Conservation (phyloP, 2,113 vertebrate species). For the Pitta sordida region DNA sequence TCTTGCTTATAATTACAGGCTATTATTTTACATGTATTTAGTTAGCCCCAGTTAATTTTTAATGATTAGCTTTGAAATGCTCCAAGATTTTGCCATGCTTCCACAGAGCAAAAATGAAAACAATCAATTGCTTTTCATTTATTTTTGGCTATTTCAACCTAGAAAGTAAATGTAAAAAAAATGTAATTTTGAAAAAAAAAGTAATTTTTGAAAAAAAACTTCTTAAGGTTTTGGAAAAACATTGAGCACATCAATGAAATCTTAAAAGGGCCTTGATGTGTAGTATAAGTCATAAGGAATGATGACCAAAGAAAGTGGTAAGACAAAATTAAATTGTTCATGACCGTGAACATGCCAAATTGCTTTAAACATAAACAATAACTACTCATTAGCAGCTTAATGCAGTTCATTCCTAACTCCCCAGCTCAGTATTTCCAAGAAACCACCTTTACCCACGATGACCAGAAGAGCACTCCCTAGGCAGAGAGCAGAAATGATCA, state of each 20-base stretch:
- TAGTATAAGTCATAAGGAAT: neutral
- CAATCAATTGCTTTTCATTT: neutral
- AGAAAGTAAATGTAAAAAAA: neutral
- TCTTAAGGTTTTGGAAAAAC: neutral
- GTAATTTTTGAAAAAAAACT: neutral
- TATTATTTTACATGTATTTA: neutral
- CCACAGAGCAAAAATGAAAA: neutral
- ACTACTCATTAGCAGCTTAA: neutral
- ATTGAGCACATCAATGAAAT: neutral
- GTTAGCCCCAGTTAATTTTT: neutral
- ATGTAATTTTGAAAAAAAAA: neutral
- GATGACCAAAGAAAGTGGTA: neutral
- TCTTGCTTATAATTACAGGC: neutral
- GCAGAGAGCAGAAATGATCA: neutral
- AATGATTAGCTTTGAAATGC: neutral
- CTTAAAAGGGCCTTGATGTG: neutral
- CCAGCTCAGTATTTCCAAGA: constrained; percentile 6
- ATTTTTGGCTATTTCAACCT: neutral
- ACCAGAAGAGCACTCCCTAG: neutral
- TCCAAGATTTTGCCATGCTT: neutral
- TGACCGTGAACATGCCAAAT: neutral
- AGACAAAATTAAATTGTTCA: neutral
- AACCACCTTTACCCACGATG: neutral
- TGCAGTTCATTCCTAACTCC: neutral
- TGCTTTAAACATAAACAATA: neutral